Base-by-base conservation (phyloP, 2,888 invertebrate genomes). In the Lasioglossum lativentre region DNA sequence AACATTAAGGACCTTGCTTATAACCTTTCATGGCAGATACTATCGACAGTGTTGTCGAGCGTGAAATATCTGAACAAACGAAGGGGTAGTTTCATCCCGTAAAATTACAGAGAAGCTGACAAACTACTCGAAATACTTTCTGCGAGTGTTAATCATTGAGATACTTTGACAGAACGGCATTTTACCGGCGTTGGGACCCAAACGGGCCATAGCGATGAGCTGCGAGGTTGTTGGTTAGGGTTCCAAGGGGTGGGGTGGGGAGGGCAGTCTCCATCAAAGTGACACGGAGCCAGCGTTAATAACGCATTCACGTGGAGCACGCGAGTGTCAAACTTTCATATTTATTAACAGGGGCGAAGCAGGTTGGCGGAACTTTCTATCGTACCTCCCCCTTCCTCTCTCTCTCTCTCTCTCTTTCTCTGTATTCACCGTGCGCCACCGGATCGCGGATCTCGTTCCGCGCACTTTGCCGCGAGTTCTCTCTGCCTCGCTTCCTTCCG, bases 401-500 rank as follows among this genome's bases (percentile, higher is more conserved):
- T 78, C 73, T 79, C 79, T 45, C n/a, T n/a, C 5, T 56, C 56
- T 56, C 34, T 34, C 68, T 68, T 30, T 78, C 73, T 79, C 79
- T 45, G 76, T 85, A 85, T 85, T 85, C 85, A 80, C 71, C 83
- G 27, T 27, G 63, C 76, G 83, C 40, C 40, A 30, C 19, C 19
- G 73, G 42, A 79, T 71, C 74, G 80, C 63, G 75, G 47, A 85
- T 85, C 86, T 85, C 77, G 80, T 80, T 80, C 68, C 86, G 86
- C 70, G 83, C 88, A 80, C 88, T 90, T 83, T 75, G 82, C 74
- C 74, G 70, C 23, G 73, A 82, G 77, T 80, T 89, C 75, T 30
- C 66, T 66, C 66, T 34, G 19, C 30, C 66, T 66, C 30, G 68
- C 83, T 78, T 78, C 80, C 81, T 87, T 82, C 82, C 78, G 83